These are phyloP conservation scores for Drosophila mauritiana DNA, from an alignment of 1,140 invertebrate species.

Conservation along the genomic window DNA sequence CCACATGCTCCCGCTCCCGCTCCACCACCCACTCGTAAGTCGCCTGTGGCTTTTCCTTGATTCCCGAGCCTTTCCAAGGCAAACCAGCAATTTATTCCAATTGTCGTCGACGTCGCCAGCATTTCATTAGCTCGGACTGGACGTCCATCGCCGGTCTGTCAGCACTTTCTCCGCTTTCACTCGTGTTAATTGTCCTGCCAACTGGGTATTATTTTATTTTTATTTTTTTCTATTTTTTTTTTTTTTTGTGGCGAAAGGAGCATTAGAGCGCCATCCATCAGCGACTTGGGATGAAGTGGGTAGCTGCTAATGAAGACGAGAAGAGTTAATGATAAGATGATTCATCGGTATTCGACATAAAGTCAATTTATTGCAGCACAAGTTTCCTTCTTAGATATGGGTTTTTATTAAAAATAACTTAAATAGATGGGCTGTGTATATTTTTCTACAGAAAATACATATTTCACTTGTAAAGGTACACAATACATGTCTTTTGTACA, in stretches of 20 bases:
- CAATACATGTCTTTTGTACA: no score
- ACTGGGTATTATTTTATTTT: not conserved
- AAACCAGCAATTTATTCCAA: constrained; percentile 64
- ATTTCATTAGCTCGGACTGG: constrained; percentile 62
- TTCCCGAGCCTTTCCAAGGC: constrained; percentile 10
- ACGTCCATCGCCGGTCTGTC: constrained; percentile 5
- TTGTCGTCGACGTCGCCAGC: constrained; percentile 55
- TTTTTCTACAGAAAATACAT: not conserved
- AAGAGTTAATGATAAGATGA: constrained; percentile 19
- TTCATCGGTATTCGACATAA: not conserved
- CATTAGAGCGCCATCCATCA: constrained; percentile 31
- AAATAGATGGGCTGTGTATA: no score
- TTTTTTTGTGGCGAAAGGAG: no score
- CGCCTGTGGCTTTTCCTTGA: constrained; percentile 17
- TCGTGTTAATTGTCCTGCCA: constrained; percentile 66
- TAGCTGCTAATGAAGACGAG: constrained; percentile 27
- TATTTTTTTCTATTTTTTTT: no score
- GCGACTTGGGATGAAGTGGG: not conserved
- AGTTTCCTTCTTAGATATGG: not conserved
- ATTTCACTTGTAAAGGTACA: no score
- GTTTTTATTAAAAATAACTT: not conserved
- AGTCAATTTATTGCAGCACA: not conserved
- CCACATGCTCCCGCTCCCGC: not conserved
- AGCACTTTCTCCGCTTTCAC: constrained; percentile 32
- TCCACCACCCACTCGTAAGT: constrained; percentile 12